These are phyloP conservation scores for Salticus scenicus DNA, from an alignment of 2,888 invertebrate species.

Conservation along the genomic window DNA sequence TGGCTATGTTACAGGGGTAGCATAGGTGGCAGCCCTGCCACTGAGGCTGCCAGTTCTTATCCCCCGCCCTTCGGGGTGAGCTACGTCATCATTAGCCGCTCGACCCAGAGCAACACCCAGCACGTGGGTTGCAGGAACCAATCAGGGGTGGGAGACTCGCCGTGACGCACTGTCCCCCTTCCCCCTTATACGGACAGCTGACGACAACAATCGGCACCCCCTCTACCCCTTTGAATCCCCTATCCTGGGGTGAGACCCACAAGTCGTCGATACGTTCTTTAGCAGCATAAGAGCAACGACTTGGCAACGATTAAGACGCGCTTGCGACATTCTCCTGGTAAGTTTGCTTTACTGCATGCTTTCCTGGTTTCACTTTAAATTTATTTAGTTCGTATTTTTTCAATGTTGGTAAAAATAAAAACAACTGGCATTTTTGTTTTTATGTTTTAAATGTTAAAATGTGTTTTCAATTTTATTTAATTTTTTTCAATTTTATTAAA, in stretches of 20 bases:
- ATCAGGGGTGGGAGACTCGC: conserved; percentile 64
- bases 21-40: conserved; percentile 43
- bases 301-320: conserved; percentile 47
- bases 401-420: not conserved
- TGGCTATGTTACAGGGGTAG: conserved; percentile 27
- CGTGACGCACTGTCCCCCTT: conserved; percentile 67
- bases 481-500: no score
- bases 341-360: conserved; percentile 22
- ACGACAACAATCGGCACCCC: conserved; percentile 64
- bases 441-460: not conserved
- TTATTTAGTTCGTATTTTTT: not conserved
- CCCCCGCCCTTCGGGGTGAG: conserved; percentile 67
- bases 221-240: conserved; percentile 62
- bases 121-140: conserved; percentile 69
- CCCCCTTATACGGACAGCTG: conserved; percentile 68
- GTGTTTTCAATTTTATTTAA: not conserved
- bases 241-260: conserved; percentile 66
- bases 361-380: not conserved
- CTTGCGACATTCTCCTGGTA: conserved; percentile 30
- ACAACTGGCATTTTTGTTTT: not conserved
- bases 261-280: conserved; percentile 58
- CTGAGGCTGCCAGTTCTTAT: conserved; percentile 64
- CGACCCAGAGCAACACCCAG: conserved; percentile 70
- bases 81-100: conserved; percentile 71
- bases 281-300: conserved; percentile 43